Evolutionary conservation across 2,797 vertebrate species (phyloP).

Genomic region (Sebastes vulpes): DNA sequence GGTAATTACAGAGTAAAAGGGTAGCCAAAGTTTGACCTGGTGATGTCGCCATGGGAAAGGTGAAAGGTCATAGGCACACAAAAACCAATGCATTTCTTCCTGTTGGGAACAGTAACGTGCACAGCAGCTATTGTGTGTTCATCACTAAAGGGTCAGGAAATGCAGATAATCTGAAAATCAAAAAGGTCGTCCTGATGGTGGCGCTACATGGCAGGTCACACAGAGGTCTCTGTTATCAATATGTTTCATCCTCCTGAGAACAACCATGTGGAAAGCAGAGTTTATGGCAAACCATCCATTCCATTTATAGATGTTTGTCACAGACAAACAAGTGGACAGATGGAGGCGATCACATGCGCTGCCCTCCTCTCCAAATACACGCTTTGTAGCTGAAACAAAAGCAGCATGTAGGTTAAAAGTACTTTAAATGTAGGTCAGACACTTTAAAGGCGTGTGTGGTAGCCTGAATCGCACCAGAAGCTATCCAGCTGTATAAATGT

Average conservation of each 20-base stretch:
- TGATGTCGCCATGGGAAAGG: constrained; percentile 23
- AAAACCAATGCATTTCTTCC: constrained; percentile 10
- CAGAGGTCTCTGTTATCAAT: neutral
- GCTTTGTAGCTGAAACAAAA: constrained; percentile 10
- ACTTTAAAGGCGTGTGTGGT: constrained; percentile 18
- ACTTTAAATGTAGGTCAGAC: constrained; percentile 42
- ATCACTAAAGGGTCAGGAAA: neutral
- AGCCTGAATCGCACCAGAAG: constrained; percentile 52
- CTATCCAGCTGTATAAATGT: constrained; percentile 68
- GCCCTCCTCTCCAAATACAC: neutral
- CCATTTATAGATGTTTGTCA: constrained; percentile 25
- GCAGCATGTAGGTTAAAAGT: constrained; percentile 29
- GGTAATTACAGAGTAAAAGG: constrained; percentile 27
- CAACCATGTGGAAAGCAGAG: constrained; percentile 3
- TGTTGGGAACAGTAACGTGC: neutral
- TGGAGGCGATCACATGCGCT: constrained; percentile 22
- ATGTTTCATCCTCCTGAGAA: neutral
- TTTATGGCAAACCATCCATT: constrained; percentile 14
- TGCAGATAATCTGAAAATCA: constrained; percentile 3
- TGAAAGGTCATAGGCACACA: constrained; percentile 17
- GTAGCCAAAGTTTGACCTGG: constrained; percentile 33
- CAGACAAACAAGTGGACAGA: constrained; percentile 34
- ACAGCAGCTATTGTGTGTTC: constrained; percentile 4
- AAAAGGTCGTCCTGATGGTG: neutral
- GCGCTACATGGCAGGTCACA: neutral